Conservation (phyloP, 2,797 vertebrate genomes). For the Cynodonichthys magdalenae region DNA sequence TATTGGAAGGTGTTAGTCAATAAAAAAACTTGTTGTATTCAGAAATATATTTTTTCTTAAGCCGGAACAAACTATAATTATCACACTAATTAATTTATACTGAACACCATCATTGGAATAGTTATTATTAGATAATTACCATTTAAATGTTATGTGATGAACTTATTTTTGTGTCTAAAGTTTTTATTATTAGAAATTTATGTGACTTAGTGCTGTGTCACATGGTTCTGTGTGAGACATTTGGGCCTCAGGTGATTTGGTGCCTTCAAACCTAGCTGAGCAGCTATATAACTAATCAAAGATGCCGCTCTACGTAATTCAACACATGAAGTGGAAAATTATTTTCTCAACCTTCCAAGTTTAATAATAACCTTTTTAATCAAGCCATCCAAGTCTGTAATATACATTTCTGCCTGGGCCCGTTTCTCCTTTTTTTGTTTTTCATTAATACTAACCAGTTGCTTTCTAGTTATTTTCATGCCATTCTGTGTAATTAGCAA, state of each 20-base stretch:
- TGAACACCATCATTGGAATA: no score
- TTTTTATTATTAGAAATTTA: no score
- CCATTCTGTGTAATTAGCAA: constrained; percentile 62
- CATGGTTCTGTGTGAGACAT: no score
- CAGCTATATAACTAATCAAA: constrained; percentile 43
- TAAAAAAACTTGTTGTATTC: no score
- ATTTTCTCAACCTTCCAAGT: constrained; percentile 63
- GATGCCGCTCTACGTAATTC: constrained; percentile 46
- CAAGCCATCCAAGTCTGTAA: constrained; percentile 54
- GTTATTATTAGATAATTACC: no score
- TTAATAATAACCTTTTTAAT: constrained; percentile 75
- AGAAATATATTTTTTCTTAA: no score
- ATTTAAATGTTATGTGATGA: no score
- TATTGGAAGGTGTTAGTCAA: no score
- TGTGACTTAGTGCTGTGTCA: no score
- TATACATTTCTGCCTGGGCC: constrained; percentile 34
- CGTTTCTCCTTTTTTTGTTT: constrained; percentile 45
- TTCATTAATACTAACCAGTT: constrained; percentile 63
- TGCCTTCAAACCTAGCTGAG: constrained; percentile 13
- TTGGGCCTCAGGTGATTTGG: not conserved
- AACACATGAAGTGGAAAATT: constrained; percentile 63
- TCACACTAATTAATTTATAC: no score
- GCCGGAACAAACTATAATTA: no score
- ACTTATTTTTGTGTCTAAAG: no score
- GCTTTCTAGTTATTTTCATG: constrained; percentile 65